Evolutionary conservation across 2,113 vertebrate species (phyloP).

Genomic region (Pelmatolapia mariae): DNA sequence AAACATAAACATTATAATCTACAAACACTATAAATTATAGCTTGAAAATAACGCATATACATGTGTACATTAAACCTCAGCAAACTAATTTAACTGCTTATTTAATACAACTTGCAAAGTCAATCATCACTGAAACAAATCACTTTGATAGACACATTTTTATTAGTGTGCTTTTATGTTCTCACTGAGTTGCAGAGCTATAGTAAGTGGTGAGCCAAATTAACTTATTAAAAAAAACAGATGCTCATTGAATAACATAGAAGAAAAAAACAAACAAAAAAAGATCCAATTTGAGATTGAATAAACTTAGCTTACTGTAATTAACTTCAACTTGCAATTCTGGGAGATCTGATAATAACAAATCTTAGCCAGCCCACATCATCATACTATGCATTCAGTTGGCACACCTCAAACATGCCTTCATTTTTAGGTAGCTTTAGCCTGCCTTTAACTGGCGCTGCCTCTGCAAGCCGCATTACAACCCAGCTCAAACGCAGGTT

Average conservation of each 20-base stretch:
- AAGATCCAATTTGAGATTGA: neutral
- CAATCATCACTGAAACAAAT: neutral
- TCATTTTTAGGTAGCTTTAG: neutral
- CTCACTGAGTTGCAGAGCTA: neutral
- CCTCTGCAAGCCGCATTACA: neutral
- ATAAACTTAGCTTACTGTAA: neutral
- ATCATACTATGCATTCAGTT: neutral
- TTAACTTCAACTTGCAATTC: neutral
- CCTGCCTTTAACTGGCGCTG: neutral
- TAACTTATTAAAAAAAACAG: neutral
- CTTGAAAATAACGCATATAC: neutral
- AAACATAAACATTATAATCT: neutral
- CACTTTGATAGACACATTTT: neutral
- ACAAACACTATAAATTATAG: neutral
- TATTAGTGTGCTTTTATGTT: neutral
- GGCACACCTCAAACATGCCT: neutral
- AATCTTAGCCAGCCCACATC: neutral
- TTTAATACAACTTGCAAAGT: neutral
- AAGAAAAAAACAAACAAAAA: neutral
- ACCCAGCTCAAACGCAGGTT: neutral
- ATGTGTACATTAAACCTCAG: neutral
- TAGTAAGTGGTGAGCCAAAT: neutral
- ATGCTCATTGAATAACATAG: neutral
- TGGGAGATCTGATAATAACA: neutral
- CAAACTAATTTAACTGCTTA: neutral